Conservation (phyloP, 2,888 invertebrate species). For the Mystacides longicornis region DNA sequence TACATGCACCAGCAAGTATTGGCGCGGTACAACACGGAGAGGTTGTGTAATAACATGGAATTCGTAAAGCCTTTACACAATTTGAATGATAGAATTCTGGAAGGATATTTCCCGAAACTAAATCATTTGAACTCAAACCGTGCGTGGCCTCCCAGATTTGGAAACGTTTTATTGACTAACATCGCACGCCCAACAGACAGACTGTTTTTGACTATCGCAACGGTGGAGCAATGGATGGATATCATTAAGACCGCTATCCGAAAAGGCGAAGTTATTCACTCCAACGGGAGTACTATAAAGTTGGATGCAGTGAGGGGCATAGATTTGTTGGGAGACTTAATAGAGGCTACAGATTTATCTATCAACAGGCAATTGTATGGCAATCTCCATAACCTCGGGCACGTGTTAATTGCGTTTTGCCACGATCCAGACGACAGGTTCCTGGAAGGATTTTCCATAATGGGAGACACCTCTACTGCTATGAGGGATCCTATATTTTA, state of each 20-base stretch:
- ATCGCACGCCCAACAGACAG: constrained; percentile 61
- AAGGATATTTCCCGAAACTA: constrained; percentile 59
- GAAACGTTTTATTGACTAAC: constrained; percentile 48
- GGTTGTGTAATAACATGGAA: constrained; percentile 16
- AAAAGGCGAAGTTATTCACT: constrained; percentile 49
- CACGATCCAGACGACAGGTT: constrained; percentile 77
- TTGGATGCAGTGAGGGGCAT: constrained; percentile 65
- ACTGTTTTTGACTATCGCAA: constrained; percentile 57
- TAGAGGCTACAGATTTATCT: constrained; percentile 67
- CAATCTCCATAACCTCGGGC: constrained; percentile 76
- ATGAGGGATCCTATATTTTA: constrained; percentile 36
- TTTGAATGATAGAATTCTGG: constrained; percentile 17
- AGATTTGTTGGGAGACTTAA: constrained; percentile 69
- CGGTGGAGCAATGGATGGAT: constrained; percentile 68
- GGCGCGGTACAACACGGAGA: constrained; percentile 38
- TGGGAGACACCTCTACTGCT: constrained; percentile 34
- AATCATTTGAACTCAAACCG: constrained; percentile 58
- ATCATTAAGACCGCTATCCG: constrained; percentile 65
- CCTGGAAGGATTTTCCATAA: constrained; percentile 37
- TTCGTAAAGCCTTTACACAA: constrained; percentile 14
- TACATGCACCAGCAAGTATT: constrained; percentile 60
- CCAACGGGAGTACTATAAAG: constrained; percentile 46
- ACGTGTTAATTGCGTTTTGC: constrained; percentile 65
- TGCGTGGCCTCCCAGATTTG: constrained; percentile 55
- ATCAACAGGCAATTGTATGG: constrained; percentile 66